Evolutionary conservation across 2,888 invertebrate genomes (phyloP).

Genomic region (Lordiphosa fenestrarum): DNA sequence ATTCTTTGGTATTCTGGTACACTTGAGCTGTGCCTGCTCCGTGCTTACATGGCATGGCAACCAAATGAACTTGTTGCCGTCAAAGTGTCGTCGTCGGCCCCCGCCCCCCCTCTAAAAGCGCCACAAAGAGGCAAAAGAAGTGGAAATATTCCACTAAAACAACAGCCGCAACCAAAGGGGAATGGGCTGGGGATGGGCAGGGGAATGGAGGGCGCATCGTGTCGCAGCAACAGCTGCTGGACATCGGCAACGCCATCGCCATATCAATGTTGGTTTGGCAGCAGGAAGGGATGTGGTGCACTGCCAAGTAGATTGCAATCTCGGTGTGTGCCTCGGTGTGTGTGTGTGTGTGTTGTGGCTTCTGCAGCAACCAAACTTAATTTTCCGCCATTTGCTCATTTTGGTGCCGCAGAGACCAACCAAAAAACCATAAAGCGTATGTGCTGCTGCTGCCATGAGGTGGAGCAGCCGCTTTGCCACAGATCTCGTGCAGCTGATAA

Average conservation of each 20-base stretch:
- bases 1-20: too few relatives aligned
- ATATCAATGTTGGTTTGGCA: slow-evolving; percentile 13
- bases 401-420: slow-evolving; percentile 22
- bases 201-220: slow-evolving; percentile 4
- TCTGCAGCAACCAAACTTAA: slow-evolving; percentile 43
- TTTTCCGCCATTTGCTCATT: slow-evolving; percentile 72
- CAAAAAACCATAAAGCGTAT: slow-evolving; percentile 62
- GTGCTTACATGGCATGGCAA: background rate
- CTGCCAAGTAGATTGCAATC: slow-evolving; percentile 65
- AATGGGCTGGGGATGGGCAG: background rate
- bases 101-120: slow-evolving; percentile 30
- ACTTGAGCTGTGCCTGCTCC: too few relatives aligned
- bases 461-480: slow-evolving; percentile 14
- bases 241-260: slow-evolving; percentile 37
- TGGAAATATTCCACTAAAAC: slow-evolving; percentile 5
- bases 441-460: slow-evolving; percentile 46
- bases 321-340: slow-evolving; percentile 10
- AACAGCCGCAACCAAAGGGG: too few relatives aligned
- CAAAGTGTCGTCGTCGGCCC: slow-evolving; percentile 62
- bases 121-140: slow-evolving; percentile 39
- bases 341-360: slow-evolving; percentile 35
- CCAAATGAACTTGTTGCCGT: slow-evolving; percentile 66
- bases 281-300: slow-evolving; percentile 20
- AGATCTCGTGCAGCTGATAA: slow-evolving; percentile 64
- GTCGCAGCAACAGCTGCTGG: slow-evolving; percentile 43